Evolutionary conservation across 2,113 vertebrate species (phyloP), one percentile per base, ranked within the genome.

Genomic region (Caranx ignobilis): DNA sequence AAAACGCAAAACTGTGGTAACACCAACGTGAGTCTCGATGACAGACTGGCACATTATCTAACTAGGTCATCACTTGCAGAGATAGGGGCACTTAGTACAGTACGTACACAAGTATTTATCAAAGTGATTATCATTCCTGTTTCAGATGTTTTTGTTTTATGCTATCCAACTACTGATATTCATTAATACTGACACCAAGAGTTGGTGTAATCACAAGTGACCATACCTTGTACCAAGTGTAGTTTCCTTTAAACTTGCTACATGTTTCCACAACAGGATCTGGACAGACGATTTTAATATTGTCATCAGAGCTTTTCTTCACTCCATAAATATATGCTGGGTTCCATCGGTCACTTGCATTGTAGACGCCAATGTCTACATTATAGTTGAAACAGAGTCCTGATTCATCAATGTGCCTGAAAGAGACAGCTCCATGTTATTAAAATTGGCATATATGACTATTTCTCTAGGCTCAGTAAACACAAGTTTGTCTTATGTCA

Each of bases 151-250:
- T 15, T 6, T 13, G 45, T 16, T 47, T 47, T 47, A 47, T 47
- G 45, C 13, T 47, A 13, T 41, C 39, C 39, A 41, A 41, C 39
- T 41, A 48, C 1, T 55, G 52, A 26, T 55, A 21, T 21, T 26
- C 9, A 68, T 21, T 55, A n/a, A 26, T 55, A 21, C 11, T 26
- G 5, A 68, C 16, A 60, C 7, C 15, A 47, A 11, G 31, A 65
- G 19, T 61, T 31, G 16, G 6, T 21, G 6, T 59, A 59, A 52
- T 16, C 12, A 37, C 7, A 59, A 16, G 11, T 52, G 8, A 13
- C 5, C 72, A 2, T 83, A 93, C 93, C 90, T 89, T 92, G 61
- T 75, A 75, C 93, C 93, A 94, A 67, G 31, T 87, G 12, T 81
- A 4, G 0, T 1, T 71, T 54, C 92, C 92, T 0, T 12, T 2